phyloP scores from a whole-genome alignment of 2,888 invertebrate genomes.

The Camponotus fellah region DNA sequence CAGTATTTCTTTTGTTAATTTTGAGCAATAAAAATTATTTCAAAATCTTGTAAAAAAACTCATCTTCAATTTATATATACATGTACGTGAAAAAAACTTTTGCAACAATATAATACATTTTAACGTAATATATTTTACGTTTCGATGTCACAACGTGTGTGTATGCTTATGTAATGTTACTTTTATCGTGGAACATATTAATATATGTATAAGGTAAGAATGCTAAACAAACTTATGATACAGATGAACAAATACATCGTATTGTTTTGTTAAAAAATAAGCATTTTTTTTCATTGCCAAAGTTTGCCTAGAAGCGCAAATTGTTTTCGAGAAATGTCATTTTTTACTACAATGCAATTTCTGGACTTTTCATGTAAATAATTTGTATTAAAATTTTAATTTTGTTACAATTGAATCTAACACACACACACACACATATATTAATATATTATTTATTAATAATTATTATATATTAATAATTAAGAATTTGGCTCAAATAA shows the following conservation, averaged over 20 bases:
- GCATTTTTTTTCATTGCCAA: background rate
- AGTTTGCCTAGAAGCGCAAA: too few relatives aligned
- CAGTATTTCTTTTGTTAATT: background rate
- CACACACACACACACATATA: too few relatives aligned
- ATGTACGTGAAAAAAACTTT: background rate
- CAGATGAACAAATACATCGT: background rate
- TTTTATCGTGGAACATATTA: conserved; percentile 49
- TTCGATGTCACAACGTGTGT: conserved; percentile 61
- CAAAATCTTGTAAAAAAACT: background rate
- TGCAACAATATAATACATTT: conserved; percentile 52
- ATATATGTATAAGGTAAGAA: conserved; percentile 45
- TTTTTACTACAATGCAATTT: too few relatives aligned
- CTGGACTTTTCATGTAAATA: too few relatives aligned
- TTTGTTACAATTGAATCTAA: too few relatives aligned
- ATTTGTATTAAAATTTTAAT: too few relatives aligned
- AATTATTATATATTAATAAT: too few relatives aligned
- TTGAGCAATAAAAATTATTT: conserved; percentile 4
- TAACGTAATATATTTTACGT: conserved; percentile 47
- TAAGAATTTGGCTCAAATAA: too few relatives aligned
- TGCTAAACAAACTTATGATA: background rate
- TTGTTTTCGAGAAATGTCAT: too few relatives aligned
- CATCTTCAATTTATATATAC: conserved; percentile 1
- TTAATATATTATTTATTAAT: too few relatives aligned
- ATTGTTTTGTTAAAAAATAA: background rate
- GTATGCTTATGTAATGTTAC: conserved; percentile 50